Percentiles rank a stretch among this genome's conserved stretches.
phyloP scores from a whole-genome alignment of 1,140 invertebrate genomes.

The Brachionus rubens region DNA sequence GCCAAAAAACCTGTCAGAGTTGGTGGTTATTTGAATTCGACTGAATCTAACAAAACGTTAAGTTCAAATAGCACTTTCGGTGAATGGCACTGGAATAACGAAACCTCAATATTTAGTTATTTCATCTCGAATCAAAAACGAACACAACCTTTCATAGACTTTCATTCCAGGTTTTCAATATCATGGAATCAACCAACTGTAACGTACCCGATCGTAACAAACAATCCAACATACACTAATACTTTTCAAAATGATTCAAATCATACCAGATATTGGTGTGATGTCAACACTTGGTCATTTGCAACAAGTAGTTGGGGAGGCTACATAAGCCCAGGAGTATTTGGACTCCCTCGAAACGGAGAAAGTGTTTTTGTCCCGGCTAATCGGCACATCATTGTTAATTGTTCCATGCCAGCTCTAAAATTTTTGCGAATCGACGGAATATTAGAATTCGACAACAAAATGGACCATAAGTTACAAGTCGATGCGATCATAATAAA shows the following conservation, averaged over 20 bases:
- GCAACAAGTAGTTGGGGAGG: constrained; percentile 6
- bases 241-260: too few relatives aligned
- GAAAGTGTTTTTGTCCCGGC: constrained; percentile 6
- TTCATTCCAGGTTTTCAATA: neutral
- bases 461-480: constrained; percentile 47
- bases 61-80: neutral
- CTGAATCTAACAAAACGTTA: constrained; percentile 2
- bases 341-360: neutral
- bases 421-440: neutral
- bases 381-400: neutral
- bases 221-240: too few relatives aligned
- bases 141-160: neutral
- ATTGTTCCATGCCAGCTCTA: constrained; percentile 5
- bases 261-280: constrained; percentile 1
- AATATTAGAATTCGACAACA: constrained; percentile 21
- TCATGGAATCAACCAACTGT: neutral
- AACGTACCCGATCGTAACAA: neutral
- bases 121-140: neutral
- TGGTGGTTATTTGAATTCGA: neutral
- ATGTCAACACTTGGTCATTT: constrained; percentile 25
- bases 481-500: constrained; percentile 52
- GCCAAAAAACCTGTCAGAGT: constrained; percentile 23
- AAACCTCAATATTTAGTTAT: neutral
- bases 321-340: neutral
- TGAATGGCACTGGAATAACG: constrained; percentile 21